Conservation (phyloP, 1,140 invertebrate genomes). For the Amphibalanus amphitrite region DNA sequence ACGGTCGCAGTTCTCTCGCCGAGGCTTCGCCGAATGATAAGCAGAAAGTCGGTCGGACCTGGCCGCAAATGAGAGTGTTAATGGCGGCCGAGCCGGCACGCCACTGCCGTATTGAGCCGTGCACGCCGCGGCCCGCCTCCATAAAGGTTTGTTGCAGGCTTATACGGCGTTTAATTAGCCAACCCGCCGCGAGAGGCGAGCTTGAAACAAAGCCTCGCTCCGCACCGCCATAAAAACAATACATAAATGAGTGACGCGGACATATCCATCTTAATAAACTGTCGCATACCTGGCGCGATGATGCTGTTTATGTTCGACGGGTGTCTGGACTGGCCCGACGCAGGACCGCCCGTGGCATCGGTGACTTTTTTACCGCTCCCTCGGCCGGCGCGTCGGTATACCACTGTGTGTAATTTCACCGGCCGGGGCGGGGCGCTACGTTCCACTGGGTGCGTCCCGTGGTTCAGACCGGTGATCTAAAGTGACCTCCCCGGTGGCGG, state of each 20-base stretch:
- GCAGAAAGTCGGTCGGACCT: not conserved
- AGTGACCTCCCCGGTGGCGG: not conserved
- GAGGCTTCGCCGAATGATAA: not conserved
- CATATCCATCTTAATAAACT: constrained; percentile 1
- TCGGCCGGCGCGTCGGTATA: not conserved
- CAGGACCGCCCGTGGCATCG: no score
- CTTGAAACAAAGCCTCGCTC: not conserved
- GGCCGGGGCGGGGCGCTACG: not conserved
- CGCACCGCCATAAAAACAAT: not conserved
- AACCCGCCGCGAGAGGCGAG: not conserved
- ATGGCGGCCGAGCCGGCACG: not conserved
- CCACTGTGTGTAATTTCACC: not conserved
- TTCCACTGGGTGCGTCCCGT: not conserved
- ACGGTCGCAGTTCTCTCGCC: not conserved
- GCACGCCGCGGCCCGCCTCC: not conserved
- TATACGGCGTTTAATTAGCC: not conserved
- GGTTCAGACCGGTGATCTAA: not conserved
- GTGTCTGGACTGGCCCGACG: not conserved
- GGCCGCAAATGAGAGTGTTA: not conserved
- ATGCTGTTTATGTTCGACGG: not conserved
- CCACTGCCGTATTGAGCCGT: not conserved
- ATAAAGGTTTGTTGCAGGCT: not conserved
- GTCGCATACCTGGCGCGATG: not conserved
- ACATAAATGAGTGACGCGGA: not conserved
- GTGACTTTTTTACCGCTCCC: not conserved